These are phyloP conservation scores for Cryptus armator DNA, from an alignment of 2,888 invertebrate genomes.

Conservation along the genomic window DNA sequence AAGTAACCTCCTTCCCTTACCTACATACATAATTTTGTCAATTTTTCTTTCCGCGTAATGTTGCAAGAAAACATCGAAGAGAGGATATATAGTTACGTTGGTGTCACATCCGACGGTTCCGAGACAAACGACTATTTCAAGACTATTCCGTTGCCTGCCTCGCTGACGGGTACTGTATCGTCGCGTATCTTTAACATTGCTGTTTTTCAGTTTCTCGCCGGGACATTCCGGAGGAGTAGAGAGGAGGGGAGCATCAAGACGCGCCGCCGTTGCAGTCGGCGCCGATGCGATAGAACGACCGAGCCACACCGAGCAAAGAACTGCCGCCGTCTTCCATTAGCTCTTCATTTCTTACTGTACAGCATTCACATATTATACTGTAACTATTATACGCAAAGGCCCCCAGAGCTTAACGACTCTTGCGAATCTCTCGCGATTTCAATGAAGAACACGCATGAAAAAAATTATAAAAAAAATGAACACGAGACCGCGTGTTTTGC, in stretches of 20 bases:
- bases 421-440: constrained; percentile 11
- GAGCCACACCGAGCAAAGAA: constrained; percentile 38
- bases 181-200: background rate
- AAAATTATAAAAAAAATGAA: constrained; percentile 3
- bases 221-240: constrained; percentile 10
- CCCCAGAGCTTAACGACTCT: constrained; percentile 29
- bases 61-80: background rate
- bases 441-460: background rate
- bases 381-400: constrained; percentile 38
- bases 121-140: constrained; percentile 4
- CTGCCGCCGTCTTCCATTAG: constrained; percentile 56
- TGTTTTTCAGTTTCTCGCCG: constrained; percentile 7
- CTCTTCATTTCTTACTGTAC: constrained; percentile 22
- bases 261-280: constrained; percentile 45
- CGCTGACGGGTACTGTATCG: constrained; percentile 6
- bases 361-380: constrained; percentile 16
- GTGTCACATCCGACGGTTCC: background rate
- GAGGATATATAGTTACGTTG: background rate
- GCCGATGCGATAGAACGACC: constrained; percentile 53
- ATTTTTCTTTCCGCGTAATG: too few species aligned
- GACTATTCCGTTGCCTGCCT: background rate
- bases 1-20: too few species aligned
- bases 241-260: constrained; percentile 16
- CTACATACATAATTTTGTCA: too few species aligned
- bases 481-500: constrained; percentile 44